Evolutionary conservation across 1,140 invertebrate genomes (phyloP).

Genomic region (Archegozetes longisetosus): DNA sequence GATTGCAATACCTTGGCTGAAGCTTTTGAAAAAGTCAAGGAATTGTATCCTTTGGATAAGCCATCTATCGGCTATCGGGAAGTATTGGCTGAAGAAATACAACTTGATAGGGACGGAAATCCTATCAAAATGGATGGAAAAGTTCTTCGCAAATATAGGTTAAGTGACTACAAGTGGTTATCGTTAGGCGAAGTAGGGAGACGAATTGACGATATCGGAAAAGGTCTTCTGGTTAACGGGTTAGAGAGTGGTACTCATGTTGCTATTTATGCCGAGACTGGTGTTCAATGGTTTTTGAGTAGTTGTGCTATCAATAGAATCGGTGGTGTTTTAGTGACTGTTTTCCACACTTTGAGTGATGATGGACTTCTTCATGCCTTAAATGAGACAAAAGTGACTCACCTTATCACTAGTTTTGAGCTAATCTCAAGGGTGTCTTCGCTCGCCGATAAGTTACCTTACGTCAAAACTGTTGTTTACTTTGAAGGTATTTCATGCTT

Average conservation of each 20-base stretch:
- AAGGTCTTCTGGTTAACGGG: constrained; percentile 47
- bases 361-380: constrained; percentile 89
- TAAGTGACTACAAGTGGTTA: constrained; percentile 79
- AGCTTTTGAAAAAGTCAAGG: constrained; percentile 57
- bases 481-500: constrained; percentile 10
- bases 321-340: constrained; percentile 56
- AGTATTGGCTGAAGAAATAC: constrained; percentile 67
- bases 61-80: constrained; percentile 72
- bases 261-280: constrained; percentile 89
- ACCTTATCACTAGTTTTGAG: constrained; percentile 25
- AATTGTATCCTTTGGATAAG: constrained; percentile 47
- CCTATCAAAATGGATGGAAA: constrained; percentile 82
- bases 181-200: constrained; percentile 61
- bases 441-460: background rate
- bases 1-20: constrained; percentile 52
- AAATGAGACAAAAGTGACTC: constrained; percentile 80
- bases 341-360: constrained; percentile 91
- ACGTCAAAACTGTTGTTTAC: constrained; percentile 14
- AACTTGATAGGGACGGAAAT: constrained; percentile 28
- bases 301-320: constrained; percentile 41
- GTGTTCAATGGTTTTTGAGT: constrained; percentile 91
- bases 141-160: constrained; percentile 74
- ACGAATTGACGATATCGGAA: constrained; percentile 54
- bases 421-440: constrained; percentile 20
- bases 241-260: constrained; percentile 51